phyloP scores from a whole-genome alignment of 2,797 vertebrate genomes.

The Crypturellus tataupa region DNA sequence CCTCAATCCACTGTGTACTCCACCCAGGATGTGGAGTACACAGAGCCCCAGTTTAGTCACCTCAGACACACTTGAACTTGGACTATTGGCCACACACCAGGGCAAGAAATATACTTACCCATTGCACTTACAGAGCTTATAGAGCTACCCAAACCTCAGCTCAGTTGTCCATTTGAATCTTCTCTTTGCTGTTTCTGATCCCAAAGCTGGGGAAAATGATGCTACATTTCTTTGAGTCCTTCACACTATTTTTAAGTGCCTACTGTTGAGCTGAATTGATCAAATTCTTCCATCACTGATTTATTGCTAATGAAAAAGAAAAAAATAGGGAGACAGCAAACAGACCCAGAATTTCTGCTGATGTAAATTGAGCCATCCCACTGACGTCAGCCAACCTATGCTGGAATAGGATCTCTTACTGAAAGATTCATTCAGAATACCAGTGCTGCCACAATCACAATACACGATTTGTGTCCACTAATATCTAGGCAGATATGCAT shows the following conservation, averaged over 20 bases:
- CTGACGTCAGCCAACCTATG: constrained; percentile 30
- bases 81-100: not conserved
- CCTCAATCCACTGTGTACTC: not conserved
- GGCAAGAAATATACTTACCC: not conserved
- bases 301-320: too few species aligned
- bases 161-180: fast-evolving
- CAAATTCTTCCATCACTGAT: not conserved
- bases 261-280: not conserved
- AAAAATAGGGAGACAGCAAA: not conserved
- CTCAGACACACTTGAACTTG: not conserved
- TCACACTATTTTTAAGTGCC: not conserved
- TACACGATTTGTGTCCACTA: not conserved
- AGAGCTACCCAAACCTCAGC: not conserved
- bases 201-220: not conserved
- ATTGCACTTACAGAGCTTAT: not conserved
- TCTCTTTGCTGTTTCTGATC: not conserved
- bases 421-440: not conserved
- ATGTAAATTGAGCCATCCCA: not conserved
- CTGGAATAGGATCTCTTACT: constrained; percentile 11
- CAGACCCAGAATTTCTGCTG: not conserved
- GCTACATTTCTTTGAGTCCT: not conserved
- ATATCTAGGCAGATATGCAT: not conserved
- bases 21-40: too few species aligned
- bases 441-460: not conserved
- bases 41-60: fast-evolving